Conservation (phyloP, 2,797 vertebrate genomes). For the Protonibea diacanthus region DNA sequence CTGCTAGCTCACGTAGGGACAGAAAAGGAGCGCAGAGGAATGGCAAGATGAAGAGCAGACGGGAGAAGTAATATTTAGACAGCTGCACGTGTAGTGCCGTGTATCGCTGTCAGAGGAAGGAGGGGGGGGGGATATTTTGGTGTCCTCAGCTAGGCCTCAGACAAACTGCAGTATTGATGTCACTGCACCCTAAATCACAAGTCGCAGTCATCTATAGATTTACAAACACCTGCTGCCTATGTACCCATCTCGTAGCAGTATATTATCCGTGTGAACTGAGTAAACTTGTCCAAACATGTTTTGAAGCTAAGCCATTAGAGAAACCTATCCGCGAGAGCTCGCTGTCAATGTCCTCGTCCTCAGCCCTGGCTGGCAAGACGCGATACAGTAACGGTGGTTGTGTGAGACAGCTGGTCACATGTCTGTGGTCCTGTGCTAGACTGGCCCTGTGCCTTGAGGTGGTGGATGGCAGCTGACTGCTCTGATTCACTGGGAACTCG, state of each 20-base stretch:
- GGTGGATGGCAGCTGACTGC: slow-evolving; percentile 79
- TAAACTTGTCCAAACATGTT: slow-evolving; percentile 51
- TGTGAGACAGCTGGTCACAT: slow-evolving; percentile 77
- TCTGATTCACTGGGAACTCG: slow-evolving; percentile 70
- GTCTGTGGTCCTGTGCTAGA: slow-evolving; percentile 73
- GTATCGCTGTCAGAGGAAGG: slow-evolving; percentile 67
- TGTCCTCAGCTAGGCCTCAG: slow-evolving; percentile 66
- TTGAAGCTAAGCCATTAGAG: slow-evolving; percentile 19
- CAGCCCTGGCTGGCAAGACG: slow-evolving; percentile 9
- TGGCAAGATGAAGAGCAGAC: slow-evolving; percentile 65
- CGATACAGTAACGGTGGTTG: slow-evolving; percentile 59
- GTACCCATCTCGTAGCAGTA: slow-evolving; percentile 33
- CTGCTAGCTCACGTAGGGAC: slow-evolving; percentile 57
- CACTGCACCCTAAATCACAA: slow-evolving; percentile 71
- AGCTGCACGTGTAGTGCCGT: slow-evolving; percentile 82
- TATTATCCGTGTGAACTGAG: slow-evolving; percentile 29
- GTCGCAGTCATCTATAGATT: slow-evolving; percentile 64
- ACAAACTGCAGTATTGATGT: slow-evolving; percentile 77
- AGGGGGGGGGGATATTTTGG: slow-evolving; percentile 59
- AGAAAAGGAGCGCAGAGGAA: slow-evolving; percentile 54
- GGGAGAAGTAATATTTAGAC: slow-evolving; percentile 86
- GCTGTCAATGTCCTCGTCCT: slow-evolving; percentile 29
- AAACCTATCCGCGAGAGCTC: slow-evolving; percentile 27
- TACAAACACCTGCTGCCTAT: slow-evolving; percentile 66
- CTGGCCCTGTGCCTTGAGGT: slow-evolving; percentile 75